Evolutionary conservation across 2,797 vertebrate genomes (phyloP).

Genomic region (Myotis planiceps): DNA sequence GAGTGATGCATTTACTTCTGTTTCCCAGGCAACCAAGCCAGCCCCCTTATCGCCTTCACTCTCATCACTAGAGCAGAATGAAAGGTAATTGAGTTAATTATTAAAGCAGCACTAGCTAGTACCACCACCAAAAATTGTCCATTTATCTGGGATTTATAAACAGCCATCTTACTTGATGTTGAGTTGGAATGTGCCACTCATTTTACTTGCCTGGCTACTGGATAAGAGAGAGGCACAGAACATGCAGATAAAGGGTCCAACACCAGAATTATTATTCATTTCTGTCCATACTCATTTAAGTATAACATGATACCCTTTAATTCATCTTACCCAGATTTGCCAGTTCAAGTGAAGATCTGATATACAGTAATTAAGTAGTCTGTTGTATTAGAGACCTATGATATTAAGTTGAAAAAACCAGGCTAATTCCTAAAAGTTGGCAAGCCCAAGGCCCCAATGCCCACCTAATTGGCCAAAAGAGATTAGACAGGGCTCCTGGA

Average conservation of each 20-base stretch:
- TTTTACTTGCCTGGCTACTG: conserved; percentile 58
- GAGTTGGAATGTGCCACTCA: conserved; percentile 71
- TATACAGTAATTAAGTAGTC: conserved; percentile 24
- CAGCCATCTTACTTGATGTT: conserved; percentile 63
- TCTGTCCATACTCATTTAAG: conserved; percentile 30
- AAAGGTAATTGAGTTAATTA: conserved; percentile 86
- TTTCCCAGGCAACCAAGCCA: conserved; percentile 83
- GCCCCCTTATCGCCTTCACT: conserved; percentile 71
- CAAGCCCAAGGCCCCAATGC: not conserved
- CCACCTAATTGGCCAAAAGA: not conserved
- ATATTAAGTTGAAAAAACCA: not conserved
- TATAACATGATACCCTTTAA: not conserved
- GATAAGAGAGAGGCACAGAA: not conserved
- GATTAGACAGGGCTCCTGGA: not conserved
- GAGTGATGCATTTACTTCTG: conserved; percentile 40
- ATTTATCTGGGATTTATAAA: conserved; percentile 65
- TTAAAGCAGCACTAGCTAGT: conserved; percentile 74
- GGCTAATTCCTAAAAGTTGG: conserved; percentile 46
- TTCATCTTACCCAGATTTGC: conserved; percentile 4
- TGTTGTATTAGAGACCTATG: not conserved
- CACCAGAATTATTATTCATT: conserved; percentile 37
- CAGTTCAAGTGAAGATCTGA: conserved; percentile 1
- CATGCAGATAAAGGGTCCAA: not conserved
- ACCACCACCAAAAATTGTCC: conserved; percentile 63
- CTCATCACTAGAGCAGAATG: conserved; percentile 78